Evolutionary conservation across 2,888 invertebrate species (phyloP).

Genomic region (Caenorhabditis sinica): DNA sequence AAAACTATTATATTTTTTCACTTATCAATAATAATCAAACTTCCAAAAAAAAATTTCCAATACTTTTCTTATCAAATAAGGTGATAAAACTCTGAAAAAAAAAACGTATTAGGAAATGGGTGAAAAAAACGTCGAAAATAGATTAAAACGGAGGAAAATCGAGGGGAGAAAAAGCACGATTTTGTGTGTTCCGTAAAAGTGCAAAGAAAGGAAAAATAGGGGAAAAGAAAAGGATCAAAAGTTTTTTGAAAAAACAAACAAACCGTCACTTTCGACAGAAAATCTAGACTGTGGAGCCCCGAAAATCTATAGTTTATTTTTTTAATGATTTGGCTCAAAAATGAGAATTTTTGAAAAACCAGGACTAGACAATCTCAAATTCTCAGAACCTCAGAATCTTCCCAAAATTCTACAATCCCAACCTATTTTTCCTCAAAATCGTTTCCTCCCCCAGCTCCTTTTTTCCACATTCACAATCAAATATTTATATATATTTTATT

Average conservation of each 20-base stretch:
- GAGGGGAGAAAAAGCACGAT: constrained; percentile 3
- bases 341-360: no score
- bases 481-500: constrained; percentile 44
- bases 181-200: constrained; percentile 5
- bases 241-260: constrained; percentile 16
- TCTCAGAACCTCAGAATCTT: no score
- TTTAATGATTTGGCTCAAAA: background rate
- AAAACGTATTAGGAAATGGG: background rate
- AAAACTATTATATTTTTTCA: constrained; percentile 2
- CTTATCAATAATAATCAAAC: background rate
- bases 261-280: constrained; percentile 1
- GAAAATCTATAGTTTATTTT: background rate
- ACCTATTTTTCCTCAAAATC: no score
- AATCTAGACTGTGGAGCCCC: background rate
- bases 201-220: no score
- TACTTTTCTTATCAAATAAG: background rate
- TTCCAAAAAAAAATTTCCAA: no score
- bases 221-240: constrained; percentile 3
- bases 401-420: no score
- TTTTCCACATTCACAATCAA: constrained; percentile 18
- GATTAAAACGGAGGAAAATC: constrained; percentile 1
- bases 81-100: background rate
- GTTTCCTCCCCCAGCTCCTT: background rate
- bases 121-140: background rate
- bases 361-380: no score